A percentile compares a stretch with the other conserved stretches of the same genome.
Evolutionary conservation across 2,888 invertebrate genomes (phyloP).

Genomic region (Erebia palarica): DNA sequence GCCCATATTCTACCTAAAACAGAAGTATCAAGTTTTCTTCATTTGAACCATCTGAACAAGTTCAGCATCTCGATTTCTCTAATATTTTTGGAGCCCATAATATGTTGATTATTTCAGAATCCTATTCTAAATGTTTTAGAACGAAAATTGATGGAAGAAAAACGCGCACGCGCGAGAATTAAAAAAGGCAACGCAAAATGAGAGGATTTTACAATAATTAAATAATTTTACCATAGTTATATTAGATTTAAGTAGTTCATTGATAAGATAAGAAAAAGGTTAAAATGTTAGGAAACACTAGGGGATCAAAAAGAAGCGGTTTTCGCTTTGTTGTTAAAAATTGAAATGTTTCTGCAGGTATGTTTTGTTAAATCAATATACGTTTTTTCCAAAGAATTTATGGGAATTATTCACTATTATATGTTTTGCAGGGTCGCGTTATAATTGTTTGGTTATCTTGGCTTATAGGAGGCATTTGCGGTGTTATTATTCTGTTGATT

Average conservation of each 20-base stretch:
- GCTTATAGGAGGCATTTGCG: conserved; percentile 84
- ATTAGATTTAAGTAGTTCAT: conserved; percentile 55
- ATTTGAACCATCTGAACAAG: too few species aligned
- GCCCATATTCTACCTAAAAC: too few species aligned
- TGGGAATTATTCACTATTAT: conserved; percentile 34
- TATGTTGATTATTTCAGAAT: background rate
- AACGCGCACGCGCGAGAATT: conserved; percentile 50
- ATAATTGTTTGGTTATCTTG: conserved; percentile 81
- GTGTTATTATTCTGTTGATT: conserved; percentile 84
- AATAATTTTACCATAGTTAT: conserved; percentile 47
- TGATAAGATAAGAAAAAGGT: conserved; percentile 47
- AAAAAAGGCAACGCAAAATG: conserved; percentile 48
- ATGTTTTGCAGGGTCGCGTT: conserved; percentile 73
- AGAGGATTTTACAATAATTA: conserved; percentile 43
- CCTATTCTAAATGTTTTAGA: background rate
- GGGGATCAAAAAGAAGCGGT: conserved; percentile 63
- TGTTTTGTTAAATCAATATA: conserved; percentile 52
- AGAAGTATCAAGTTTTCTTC: too few species aligned
- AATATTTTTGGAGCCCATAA: background rate
- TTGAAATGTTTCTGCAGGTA: conserved; percentile 80
- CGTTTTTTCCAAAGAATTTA: conserved; percentile 26
- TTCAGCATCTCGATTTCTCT: too few species aligned
- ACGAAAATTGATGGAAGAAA: conserved; percentile 1
- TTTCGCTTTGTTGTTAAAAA: conserved; percentile 65
- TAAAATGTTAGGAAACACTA: conserved; percentile 65